Evolutionary conservation across 2,797 vertebrate genomes (phyloP).

Genomic region (Myotis pilosus): DNA sequence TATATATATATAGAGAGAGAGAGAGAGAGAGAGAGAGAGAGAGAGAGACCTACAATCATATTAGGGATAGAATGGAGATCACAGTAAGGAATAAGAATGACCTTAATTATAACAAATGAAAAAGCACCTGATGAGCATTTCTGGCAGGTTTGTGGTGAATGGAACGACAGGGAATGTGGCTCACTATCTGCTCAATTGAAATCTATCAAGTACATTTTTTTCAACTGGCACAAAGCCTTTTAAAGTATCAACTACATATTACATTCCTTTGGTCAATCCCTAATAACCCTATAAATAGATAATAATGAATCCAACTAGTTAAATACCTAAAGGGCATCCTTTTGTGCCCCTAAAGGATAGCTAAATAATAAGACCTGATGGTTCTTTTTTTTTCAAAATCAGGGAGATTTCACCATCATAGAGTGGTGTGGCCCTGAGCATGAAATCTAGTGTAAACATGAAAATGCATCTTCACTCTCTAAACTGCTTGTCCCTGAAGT

Average conservation of each 20-base stretch:
- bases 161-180: neutral
- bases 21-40: too few relatives aligned
- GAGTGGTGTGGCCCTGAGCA: neutral
- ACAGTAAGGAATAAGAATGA: neutral
- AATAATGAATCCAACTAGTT: slow-evolving; percentile 1
- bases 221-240: neutral
- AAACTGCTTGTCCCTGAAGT: neutral
- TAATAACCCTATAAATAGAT: neutral
- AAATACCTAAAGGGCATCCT: slow-evolving; percentile 2
- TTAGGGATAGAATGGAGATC: neutral
- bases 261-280: neutral
- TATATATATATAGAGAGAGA: too few relatives aligned
- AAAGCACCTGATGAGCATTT: neutral
- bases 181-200: neutral
- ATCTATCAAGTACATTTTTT: neutral
- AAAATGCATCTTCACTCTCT: neutral
- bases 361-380: neutral
- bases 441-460: neutral
- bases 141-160: neutral
- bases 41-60: neutral
- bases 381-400: slow-evolving; percentile 22
- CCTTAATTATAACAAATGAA: slow-evolving; percentile 2
- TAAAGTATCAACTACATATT: slow-evolving; percentile 16
- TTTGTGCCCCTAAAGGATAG: neutral
- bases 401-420: slow-evolving; percentile 10